phyloP scores from a whole-genome alignment of 2,113 vertebrate genomes.

The Cromileptes altivelis region DNA sequence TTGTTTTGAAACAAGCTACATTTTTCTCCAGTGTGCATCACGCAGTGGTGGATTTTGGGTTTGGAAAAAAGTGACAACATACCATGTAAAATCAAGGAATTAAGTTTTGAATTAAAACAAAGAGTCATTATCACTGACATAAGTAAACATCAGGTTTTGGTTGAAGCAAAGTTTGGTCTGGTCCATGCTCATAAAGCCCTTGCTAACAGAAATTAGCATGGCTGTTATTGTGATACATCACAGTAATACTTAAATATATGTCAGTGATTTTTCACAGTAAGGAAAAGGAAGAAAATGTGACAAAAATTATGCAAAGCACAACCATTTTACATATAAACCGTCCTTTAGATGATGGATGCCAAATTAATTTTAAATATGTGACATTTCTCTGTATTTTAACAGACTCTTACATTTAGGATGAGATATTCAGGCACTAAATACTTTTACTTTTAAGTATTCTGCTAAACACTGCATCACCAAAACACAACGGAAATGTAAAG shows the following conservation, averaged over 20 bases:
- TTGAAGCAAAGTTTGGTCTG: not conserved
- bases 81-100: not conserved
- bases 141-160: not conserved
- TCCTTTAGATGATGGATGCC: not conserved
- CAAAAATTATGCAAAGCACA: not conserved
- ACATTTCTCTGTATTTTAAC: not conserved
- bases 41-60: not conserved
- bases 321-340: not conserved
- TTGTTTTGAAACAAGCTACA: not conserved
- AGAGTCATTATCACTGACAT: not conserved
- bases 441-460: constrained; percentile 7
- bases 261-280: not conserved
- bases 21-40: not conserved
- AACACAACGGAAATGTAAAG: constrained; percentile 33
- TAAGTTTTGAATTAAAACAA: not conserved
- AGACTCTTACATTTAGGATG: not conserved
- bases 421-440: not conserved
- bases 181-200: not conserved
- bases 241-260: not conserved
- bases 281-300: constrained; percentile 1
- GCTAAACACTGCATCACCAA: constrained; percentile 26
- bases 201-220: not conserved
- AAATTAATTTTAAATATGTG: not conserved
- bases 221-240: not conserved
- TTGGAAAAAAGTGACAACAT: not conserved